Percentiles rank a stretch among this genome's conserved stretches.
These are phyloP conservation scores for Trogon melanurus DNA, from an alignment of 2,113 vertebrate genomes.

Conservation along the genomic window DNA sequence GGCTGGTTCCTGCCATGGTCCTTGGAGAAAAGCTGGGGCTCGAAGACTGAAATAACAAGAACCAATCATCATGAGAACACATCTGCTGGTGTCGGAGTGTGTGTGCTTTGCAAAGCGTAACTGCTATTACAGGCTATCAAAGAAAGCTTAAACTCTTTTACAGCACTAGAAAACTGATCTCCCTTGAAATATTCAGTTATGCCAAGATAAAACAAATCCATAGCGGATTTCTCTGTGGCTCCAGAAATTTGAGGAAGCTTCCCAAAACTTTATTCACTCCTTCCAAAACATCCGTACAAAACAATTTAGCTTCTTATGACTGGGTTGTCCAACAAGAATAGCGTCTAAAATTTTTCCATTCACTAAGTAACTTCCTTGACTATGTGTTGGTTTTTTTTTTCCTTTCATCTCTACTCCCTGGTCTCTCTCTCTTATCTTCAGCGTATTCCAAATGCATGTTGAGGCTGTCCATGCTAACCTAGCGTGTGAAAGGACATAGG, in stretches of 20 bases:
- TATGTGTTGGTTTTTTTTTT: not conserved
- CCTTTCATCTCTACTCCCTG: not conserved
- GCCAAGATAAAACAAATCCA: not conserved
- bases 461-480: not conserved
- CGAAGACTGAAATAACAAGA: slow-evolving; percentile 41
- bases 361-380: not conserved
- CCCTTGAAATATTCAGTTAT: not conserved
- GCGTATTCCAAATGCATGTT: not conserved
- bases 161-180: not conserved
- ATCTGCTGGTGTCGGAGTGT: slow-evolving; percentile 5
- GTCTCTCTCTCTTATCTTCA: not conserved
- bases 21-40: not conserved
- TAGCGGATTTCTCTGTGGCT: not conserved
- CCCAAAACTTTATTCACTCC: not conserved
- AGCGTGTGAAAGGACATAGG: not conserved
- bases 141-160: not conserved
- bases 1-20: not conserved
- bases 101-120: not conserved
- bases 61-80: slow-evolving; percentile 33
- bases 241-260: not conserved
- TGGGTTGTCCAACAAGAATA: not conserved
- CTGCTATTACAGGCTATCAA: not conserved
- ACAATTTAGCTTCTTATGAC: not conserved
- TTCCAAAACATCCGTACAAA: not conserved
- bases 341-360: not conserved